Evolutionary conservation across 2,797 vertebrate species (phyloP).

Genomic region (Notoglanidium macrostoma): DNA sequence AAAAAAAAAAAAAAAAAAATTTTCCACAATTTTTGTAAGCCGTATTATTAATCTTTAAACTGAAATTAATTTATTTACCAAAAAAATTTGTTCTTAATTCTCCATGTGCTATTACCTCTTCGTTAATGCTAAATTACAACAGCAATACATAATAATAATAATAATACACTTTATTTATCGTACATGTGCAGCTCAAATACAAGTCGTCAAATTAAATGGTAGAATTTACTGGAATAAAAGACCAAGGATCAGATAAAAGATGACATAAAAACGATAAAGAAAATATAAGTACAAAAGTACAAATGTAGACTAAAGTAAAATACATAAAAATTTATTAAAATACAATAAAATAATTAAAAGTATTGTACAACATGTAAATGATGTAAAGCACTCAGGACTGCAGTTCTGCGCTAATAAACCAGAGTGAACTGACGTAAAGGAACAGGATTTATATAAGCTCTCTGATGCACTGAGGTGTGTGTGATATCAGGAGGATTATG

Average conservation of each 20-base stretch:
- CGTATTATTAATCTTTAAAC: neutral
- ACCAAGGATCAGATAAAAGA: neutral
- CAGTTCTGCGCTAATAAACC: too few relatives aligned
- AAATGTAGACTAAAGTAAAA: neutral
- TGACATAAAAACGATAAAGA: neutral
- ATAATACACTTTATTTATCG: neutral
- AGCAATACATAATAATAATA: neutral
- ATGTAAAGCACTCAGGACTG: too few relatives aligned
- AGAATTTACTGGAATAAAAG: neutral
- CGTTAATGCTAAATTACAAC: neutral
- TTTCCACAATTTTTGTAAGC: neutral
- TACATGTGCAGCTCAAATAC: neutral
- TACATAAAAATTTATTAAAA: too few relatives aligned
- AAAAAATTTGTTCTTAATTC: too few relatives aligned
- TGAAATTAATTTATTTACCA: too few relatives aligned
- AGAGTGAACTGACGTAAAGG: too few relatives aligned
- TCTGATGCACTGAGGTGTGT: neutral
- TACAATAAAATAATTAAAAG: too few relatives aligned
- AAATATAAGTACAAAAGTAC: neutral
- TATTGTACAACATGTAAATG: too few relatives aligned
- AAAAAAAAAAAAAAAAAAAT: neutral
- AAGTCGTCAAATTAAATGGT: neutral
- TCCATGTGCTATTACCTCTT: too few relatives aligned
- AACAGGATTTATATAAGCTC: neutral
- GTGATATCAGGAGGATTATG: conserved; percentile 2